Base-by-base conservation (phyloP, 23 tunicate species). In the Botrylloides violaceus region DNA sequence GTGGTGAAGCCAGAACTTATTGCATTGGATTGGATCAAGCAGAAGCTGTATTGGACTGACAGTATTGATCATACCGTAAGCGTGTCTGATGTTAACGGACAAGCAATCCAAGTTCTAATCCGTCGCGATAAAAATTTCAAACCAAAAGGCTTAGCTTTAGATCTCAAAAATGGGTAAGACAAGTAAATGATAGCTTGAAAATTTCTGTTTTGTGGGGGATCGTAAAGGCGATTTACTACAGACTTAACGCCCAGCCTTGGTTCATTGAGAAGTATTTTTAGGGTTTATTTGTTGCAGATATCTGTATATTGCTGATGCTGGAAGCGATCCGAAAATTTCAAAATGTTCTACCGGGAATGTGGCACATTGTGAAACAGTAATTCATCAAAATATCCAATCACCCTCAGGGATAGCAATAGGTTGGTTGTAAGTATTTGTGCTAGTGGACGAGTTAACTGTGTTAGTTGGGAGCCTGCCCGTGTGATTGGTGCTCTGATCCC, bases 141-240 rank as follows among this genome's bases (percentile, higher is more conserved):
- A 15, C 81, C 73, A 2, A 30, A 49, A 43, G 81, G 73, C 3
- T 37, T 77, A 4, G 81, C 56, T 27, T 22, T 65, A 2, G 68
- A 77, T 77, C 81, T 71, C 3, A 53, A 32, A 15, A 77, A 77
- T 53, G 81, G 81, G 81, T 77, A 39, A 47, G 74, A n/a, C n/a
- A n/a, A n/a, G n/a, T n/a, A n/a, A n/a, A n/a, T n/a, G n/a, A n/a
- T n/a, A n/a, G n/a, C n/a, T n/a, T n/a, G n/a, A n/a, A n/a, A n/a
- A n/a, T n/a, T n/a, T n/a, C n/a, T n/a, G n/a, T n/a, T n/a, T n/a
- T n/a, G n/a, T n/a, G n/a, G n/a, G n/a, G n/a, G n/a, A n/a, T n/a
- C n/a, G n/a, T n/a, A n/a, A n/a, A n/a, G n/a, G n/a, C n/a, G n/a
- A n/a, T n/a, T n/a, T n/a, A n/a, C n/a, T n/a, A n/a, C n/a, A n/a